Evolutionary conservation across 2,797 vertebrate genomes (phyloP).

Genomic region (Sebastes oblongus): DNA sequence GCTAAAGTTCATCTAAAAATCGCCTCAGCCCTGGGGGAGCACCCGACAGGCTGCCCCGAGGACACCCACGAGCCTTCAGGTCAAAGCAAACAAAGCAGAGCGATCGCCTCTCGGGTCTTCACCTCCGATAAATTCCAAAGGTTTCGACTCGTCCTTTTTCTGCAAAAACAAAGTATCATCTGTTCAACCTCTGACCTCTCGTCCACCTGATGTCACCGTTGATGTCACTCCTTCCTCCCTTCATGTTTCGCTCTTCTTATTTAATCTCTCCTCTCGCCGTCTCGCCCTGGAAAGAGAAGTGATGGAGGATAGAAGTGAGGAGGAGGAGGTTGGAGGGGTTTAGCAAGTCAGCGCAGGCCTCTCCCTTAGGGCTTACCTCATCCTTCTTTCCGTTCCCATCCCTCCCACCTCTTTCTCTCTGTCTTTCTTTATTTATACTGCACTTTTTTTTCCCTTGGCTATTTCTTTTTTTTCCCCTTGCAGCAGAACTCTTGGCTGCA

Average conservation of each 20-base stretch:
- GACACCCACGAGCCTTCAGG: slow-evolving; percentile 13
- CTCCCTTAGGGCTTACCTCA: slow-evolving; percentile 72
- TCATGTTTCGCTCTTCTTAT: not conserved
- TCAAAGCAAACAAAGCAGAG: slow-evolving; percentile 24
- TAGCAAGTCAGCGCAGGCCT: slow-evolving; percentile 31
- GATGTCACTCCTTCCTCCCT: slow-evolving; percentile 37
- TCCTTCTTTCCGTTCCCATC: slow-evolving; percentile 72
- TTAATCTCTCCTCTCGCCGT: slow-evolving; percentile 26
- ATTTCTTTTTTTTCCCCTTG: not conserved
- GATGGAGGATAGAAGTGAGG: slow-evolving; percentile 28
- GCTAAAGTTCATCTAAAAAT: slow-evolving; percentile 51
- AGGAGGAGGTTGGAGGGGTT: slow-evolving; percentile 40
- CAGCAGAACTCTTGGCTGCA: slow-evolving; percentile 13
- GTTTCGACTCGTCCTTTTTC: not conserved
- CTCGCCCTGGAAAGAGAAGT: slow-evolving; percentile 38
- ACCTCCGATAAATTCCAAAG: slow-evolving; percentile 25
- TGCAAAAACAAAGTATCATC: slow-evolving; percentile 41
- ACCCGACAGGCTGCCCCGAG: slow-evolving; percentile 6
- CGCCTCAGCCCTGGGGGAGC: slow-evolving; percentile 20
- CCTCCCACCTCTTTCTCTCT: slow-evolving; percentile 59
- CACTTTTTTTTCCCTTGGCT: slow-evolving; percentile 16
- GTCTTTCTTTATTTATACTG: slow-evolving; percentile 50
- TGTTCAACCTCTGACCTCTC: slow-evolving; percentile 38
- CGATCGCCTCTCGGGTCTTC: slow-evolving; percentile 17
- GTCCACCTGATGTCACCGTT: slow-evolving; percentile 38